These are phyloP conservation scores for Nephrocerus scutellatus DNA, from an alignment of 2,888 invertebrate species.

Conservation along the genomic window DNA sequence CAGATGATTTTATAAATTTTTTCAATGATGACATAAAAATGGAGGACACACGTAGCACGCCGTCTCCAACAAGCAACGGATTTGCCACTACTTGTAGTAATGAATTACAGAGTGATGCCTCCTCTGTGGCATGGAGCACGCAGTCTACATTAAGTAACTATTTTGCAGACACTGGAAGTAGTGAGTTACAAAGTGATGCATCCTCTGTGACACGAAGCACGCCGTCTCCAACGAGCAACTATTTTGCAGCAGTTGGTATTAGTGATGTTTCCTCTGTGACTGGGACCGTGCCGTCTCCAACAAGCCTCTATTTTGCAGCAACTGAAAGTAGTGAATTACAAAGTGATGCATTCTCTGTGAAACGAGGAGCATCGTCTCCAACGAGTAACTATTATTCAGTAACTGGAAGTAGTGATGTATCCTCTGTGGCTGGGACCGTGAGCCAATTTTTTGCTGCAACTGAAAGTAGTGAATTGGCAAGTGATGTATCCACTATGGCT, in stretches of 20 bases:
- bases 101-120: conserved; percentile 36
- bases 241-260: conserved; percentile 6
- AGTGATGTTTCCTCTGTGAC: conserved; percentile 32
- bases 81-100: conserved; percentile 33
- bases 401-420: conserved; percentile 30
- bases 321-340: not conserved
- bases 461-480: not conserved
- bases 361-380: not conserved
- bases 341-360: not conserved
- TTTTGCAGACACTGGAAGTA: not conserved
- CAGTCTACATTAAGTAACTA: conserved; percentile 18
- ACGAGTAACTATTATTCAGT: conserved; percentile 2
- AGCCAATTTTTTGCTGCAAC: conserved; percentile 8
- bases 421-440: conserved; percentile 23
- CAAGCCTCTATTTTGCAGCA: conserved; percentile 10
- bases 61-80: conserved; percentile 41
- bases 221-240: not conserved
- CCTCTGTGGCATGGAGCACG: conserved; percentile 23
- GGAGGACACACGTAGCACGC: conserved; percentile 35
- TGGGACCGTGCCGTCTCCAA: conserved; percentile 18
- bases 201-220: not conserved
- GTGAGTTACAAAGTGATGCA: not conserved
- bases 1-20: conserved; percentile 39
- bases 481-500: not conserved
- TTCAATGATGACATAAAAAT: conserved; percentile 31